phyloP scores from a whole-genome alignment of 2,797 vertebrate genomes.

The Otolemur crassicaudatus region DNA sequence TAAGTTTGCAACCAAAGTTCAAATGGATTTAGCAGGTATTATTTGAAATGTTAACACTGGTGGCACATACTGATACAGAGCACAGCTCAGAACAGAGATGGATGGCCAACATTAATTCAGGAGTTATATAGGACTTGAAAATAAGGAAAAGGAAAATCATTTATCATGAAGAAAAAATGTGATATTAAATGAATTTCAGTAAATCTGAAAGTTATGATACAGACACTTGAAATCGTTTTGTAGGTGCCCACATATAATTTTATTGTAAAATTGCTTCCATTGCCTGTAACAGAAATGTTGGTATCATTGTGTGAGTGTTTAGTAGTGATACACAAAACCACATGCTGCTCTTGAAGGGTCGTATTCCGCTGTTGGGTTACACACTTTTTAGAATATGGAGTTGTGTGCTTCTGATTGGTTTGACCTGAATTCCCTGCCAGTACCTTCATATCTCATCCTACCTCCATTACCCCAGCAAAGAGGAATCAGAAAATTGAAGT shows the following conservation, averaged over 20 bases:
- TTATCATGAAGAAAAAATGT: neutral
- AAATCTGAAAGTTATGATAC: conserved; percentile 10
- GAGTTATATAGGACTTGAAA: neutral
- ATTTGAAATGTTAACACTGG: neutral
- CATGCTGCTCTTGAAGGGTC: neutral
- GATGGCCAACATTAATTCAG: neutral
- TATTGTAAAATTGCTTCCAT: conserved; percentile 53
- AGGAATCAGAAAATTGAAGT: neutral
- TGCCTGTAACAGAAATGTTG: conserved; percentile 30
- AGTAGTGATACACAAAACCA: neutral
- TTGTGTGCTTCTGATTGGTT: neutral
- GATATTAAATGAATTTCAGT: neutral
- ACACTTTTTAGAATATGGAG: neutral
- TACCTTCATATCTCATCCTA: neutral
- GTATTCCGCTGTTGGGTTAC: neutral
- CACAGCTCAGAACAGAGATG: neutral
- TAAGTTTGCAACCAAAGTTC: conserved; percentile 10
- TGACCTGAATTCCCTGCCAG: neutral
- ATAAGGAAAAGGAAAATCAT: neutral
- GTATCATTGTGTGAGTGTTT: neutral
- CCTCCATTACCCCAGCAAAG: neutral
- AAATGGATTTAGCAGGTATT: neutral
- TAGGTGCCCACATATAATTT: conserved; percentile 37
- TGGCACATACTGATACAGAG: neutral
- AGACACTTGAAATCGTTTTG: conserved; percentile 3